Evolutionary conservation across 2,113 vertebrate species (phyloP).

Genomic region (Salvelinus fontinalis): DNA sequence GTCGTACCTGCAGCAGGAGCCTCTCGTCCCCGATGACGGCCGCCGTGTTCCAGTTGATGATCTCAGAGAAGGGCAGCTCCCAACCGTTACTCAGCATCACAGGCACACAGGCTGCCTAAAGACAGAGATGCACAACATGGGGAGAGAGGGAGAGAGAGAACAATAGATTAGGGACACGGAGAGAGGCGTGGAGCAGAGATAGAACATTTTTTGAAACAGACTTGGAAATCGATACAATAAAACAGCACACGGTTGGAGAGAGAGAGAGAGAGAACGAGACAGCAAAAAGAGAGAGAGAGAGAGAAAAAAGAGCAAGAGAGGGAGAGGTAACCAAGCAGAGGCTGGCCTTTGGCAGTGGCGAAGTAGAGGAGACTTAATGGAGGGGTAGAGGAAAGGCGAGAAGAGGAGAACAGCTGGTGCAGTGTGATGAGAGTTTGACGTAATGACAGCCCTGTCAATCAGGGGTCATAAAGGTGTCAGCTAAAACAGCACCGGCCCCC

Average conservation of each 20-base stretch:
- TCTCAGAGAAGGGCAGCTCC: conserved; percentile 79
- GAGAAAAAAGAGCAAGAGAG: background rate
- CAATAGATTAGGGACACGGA: too few relatives aligned
- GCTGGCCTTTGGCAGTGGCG: conserved; percentile 59
- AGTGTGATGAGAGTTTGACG: conserved; percentile 49
- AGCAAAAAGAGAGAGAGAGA: background rate
- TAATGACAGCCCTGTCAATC: conserved; percentile 63
- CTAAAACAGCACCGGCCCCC: conserved; percentile 49
- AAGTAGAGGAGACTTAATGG: conserved; percentile 12
- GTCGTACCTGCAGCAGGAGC: conserved; percentile 75
- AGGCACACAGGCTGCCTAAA: conserved; percentile 73
- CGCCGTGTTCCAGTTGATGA: conserved; percentile 78
- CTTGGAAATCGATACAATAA: too few relatives aligned
- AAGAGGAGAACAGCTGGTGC: conserved; percentile 59
- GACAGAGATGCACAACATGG: background rate
- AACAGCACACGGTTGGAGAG: background rate
- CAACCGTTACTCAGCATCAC: conserved; percentile 81
- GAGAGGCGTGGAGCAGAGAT: too few relatives aligned
- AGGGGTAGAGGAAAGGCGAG: conserved; percentile 35
- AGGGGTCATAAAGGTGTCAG: conserved; percentile 65
- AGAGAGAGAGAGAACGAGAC: background rate
- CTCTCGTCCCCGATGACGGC: conserved; percentile 80
- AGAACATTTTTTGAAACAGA: too few relatives aligned
- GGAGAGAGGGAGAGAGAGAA: too few relatives aligned
- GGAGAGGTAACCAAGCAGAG: conserved; percentile 31